These are phyloP conservation scores for Caenorhabditis macrosperma DNA, from an alignment of 2,888 invertebrate genomes.

Conservation along the genomic window DNA sequence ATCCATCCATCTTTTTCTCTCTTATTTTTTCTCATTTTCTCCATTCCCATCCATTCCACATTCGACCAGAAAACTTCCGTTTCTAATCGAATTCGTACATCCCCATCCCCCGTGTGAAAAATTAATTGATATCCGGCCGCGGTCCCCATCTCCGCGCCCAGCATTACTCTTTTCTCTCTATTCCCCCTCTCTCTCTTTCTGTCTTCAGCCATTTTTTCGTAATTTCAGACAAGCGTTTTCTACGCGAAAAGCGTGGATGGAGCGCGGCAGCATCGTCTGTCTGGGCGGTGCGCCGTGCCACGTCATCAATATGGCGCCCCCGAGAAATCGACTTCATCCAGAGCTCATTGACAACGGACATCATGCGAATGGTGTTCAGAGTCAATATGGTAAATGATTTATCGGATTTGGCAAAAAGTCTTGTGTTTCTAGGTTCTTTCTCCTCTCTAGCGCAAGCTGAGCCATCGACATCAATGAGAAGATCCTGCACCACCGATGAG, in stretches of 20 bases:
- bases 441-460: slow-evolving; percentile 42
- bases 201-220: background rate
- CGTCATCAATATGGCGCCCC: slow-evolving; percentile 9
- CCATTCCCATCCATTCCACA: background rate
- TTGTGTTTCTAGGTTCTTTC: slow-evolving; percentile 35
- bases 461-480: slow-evolving; percentile 47
- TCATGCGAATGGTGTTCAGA: slow-evolving; percentile 56
- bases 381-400: slow-evolving; percentile 45
- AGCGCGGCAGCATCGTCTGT: slow-evolving; percentile 62
- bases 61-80: slow-evolving; percentile 15
- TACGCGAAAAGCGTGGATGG: slow-evolving; percentile 66
- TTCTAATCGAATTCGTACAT: slow-evolving; percentile 23
- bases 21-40: background rate
- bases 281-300: slow-evolving; percentile 19
- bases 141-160: too few relatives aligned
- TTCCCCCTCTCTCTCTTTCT: background rate
- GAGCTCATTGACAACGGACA: slow-evolving; percentile 50
- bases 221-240: slow-evolving; percentile 59
- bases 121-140: background rate
- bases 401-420: background rate
- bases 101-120: background rate
- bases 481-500: slow-evolving; percentile 67
- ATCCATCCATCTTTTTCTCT: background rate
- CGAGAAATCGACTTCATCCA: slow-evolving; percentile 52
- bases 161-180: background rate